Evolutionary conservation across 2,113 vertebrate genomes (phyloP).

Genomic region (Formicarius rufipectus): DNA sequence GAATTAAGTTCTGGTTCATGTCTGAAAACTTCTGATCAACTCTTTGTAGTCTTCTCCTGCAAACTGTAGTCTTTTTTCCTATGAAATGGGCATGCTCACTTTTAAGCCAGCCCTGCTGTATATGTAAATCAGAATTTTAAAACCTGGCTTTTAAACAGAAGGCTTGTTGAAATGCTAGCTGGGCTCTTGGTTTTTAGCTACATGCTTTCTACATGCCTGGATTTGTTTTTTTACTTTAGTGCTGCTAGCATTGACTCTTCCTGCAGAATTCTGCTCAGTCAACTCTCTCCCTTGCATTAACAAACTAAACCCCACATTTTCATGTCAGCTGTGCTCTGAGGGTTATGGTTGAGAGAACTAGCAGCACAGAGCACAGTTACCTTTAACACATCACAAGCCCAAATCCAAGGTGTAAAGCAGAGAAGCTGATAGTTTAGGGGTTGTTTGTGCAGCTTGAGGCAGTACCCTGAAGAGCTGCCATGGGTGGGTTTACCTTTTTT

Average conservation of each 20-base stretch:
- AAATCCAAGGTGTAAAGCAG: not conserved
- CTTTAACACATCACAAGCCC: not conserved
- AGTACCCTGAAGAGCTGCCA: not conserved
- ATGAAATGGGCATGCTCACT: accelerated
- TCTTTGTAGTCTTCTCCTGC: not conserved
- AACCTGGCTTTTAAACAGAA: not conserved
- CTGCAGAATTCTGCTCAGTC: not conserved
- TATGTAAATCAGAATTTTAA: not conserved
- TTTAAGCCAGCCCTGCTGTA: not conserved
- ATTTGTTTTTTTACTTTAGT: not conserved
- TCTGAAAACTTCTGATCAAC: not conserved
- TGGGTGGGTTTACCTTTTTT: not conserved
- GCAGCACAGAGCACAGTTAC: not conserved
- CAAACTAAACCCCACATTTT: not conserved
- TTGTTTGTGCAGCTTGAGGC: not conserved
- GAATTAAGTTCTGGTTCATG: not conserved
- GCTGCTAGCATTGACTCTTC: not conserved
- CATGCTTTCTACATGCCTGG: not conserved
- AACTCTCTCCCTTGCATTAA: not conserved
- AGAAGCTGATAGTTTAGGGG: not conserved
- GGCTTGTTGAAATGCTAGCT: not conserved
- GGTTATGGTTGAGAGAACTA: not conserved
- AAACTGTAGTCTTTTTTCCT: not conserved
- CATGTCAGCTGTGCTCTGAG: not conserved
- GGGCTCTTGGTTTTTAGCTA: not conserved